A percentile compares a stretch with the other conserved stretches of the same genome.
These are phyloP conservation scores for Pyrrhosoma nymphula DNA, from an alignment of 2,888 invertebrate genomes.

Conservation along the genomic window DNA sequence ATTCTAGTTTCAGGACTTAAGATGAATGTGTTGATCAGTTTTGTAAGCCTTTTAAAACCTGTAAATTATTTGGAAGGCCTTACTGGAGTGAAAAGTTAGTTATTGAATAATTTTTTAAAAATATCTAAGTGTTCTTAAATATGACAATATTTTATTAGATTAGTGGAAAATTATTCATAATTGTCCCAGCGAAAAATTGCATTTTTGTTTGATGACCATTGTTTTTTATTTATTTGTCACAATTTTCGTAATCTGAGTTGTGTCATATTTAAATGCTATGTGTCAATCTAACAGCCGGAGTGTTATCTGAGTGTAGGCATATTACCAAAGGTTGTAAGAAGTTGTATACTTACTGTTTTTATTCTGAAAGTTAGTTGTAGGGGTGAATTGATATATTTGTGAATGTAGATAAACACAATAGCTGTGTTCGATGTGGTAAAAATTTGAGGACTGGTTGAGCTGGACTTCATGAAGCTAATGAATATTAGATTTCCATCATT, in stretches of 20 bases:
- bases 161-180: background rate
- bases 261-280: background rate
- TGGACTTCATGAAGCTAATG: background rate
- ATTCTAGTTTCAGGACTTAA: background rate
- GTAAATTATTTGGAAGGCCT: background rate
- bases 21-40: background rate
- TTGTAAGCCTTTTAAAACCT: background rate
- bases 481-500: background rate
- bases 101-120: background rate
- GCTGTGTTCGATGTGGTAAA: background rate
- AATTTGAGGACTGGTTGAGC: background rate
- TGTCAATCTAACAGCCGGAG: background rate
- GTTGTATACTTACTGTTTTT: background rate
- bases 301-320: background rate
- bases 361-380: background rate
- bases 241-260: background rate
- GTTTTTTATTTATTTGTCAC: background rate
- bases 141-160: background rate
- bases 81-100: background rate
- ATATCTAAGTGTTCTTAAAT: constrained; percentile 18
- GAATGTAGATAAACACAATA: background rate
- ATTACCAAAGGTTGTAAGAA: background rate
- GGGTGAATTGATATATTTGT: background rate
- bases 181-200: background rate
- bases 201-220: background rate